A percentile compares a stretch with the other conserved stretches of the same genome.
Evolutionary conservation across 1,140 invertebrate species (phyloP).

Genomic region (Tetraneura akinire): DNA sequence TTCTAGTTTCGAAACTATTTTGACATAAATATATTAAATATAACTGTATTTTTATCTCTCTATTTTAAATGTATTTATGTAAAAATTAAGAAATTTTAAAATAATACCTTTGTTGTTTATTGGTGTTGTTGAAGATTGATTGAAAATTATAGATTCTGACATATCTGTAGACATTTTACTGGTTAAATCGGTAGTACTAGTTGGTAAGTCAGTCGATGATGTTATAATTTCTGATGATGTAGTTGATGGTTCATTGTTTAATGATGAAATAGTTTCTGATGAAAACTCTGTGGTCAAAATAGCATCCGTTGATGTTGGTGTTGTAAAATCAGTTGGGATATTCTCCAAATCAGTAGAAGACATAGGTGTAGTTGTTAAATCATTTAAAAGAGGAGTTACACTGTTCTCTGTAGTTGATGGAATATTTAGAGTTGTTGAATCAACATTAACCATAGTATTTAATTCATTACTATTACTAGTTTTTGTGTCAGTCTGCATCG

Average conservation of each 20-base stretch:
- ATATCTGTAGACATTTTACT: not conserved
- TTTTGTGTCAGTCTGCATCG: not conserved
- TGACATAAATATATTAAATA: not conserved
- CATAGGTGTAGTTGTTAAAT: not conserved
- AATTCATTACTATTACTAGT: not conserved
- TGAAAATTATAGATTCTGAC: not conserved
- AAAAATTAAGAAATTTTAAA: not conserved
- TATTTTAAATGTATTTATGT: no score
- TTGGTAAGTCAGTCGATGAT: not conserved
- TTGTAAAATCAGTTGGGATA: not conserved
- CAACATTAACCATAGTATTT: no score
- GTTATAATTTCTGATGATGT: not conserved
- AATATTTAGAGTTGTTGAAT: not conserved
- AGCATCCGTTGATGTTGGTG: not conserved
- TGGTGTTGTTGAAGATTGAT: no score
- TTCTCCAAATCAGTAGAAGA: not conserved
- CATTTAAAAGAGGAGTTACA: not conserved
- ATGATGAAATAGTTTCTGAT: not conserved
- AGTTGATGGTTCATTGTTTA: not conserved
- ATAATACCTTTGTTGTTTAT: slow-evolving; percentile 27
- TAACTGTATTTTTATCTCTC: not conserved
- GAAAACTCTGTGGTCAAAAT: not conserved
- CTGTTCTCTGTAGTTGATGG: not conserved
- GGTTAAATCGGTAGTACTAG: slow-evolving; percentile 14
- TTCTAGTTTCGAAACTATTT: not conserved